A percentile compares a stretch with the other conserved stretches of the same genome.
These are phyloP conservation scores for Quadroppia sp. DNA, from an alignment of 2,888 invertebrate species.

Conservation along the genomic window DNA sequence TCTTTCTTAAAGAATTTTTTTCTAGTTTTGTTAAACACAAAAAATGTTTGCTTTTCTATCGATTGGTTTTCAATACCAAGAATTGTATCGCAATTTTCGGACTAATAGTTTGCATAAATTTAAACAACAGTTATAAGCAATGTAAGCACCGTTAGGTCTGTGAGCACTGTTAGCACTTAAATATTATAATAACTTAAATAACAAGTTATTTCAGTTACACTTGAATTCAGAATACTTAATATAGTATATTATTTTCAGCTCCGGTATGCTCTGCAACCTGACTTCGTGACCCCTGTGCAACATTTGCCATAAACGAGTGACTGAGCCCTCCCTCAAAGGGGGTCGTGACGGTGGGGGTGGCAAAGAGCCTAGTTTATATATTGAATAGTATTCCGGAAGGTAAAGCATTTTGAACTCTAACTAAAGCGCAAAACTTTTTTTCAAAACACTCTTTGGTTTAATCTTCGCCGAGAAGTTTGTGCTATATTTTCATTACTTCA, in stretches of 20 bases:
- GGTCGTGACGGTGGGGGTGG: neutral
- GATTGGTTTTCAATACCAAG: neutral
- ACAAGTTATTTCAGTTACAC: conserved; percentile 36
- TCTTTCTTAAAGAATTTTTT: no score
- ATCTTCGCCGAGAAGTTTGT: neutral
- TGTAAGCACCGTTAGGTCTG: neutral
- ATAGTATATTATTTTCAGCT: conserved; percentile 33
- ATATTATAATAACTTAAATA: conserved; percentile 28
- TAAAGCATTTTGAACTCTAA: conserved; percentile 34
- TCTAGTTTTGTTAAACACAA: no score
- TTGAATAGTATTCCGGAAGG: conserved; percentile 26
- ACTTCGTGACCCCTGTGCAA: conserved; percentile 32
- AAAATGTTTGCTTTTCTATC: no score
- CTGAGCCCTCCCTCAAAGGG: conserved; percentile 34
- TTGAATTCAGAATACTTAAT: conserved; percentile 35
- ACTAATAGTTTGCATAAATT: conserved; percentile 12
- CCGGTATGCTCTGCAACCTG: conserved; percentile 35
- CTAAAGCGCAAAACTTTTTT: conserved; percentile 25
- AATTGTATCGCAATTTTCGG: conserved; percentile 3
- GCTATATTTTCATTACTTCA: neutral
- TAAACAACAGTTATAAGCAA: neutral
- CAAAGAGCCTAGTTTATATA: conserved; percentile 23
- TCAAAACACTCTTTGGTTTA: neutral
- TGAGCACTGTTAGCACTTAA: conserved; percentile 12
- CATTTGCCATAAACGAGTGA: conserved; percentile 11